These are phyloP conservation scores for Eulemur coronatus DNA, from an alignment of 2,797 vertebrate genomes.

Conservation along the genomic window DNA sequence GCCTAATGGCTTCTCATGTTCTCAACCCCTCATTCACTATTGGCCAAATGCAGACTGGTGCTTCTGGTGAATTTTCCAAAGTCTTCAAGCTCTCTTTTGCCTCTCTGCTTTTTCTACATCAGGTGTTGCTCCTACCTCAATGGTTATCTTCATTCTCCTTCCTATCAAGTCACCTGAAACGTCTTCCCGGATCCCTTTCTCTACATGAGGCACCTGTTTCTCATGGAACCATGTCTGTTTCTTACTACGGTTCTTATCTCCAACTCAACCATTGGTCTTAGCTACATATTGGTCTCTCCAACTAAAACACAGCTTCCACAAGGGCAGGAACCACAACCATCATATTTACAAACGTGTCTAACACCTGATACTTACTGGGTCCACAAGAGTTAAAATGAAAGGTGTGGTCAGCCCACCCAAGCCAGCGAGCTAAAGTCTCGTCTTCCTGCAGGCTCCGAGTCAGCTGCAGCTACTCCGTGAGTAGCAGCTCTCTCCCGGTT, in stretches of 20 bases:
- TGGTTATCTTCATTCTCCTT: background rate
- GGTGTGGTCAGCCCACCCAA: fast-evolving
- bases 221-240: background rate
- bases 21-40: background rate
- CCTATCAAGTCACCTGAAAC: background rate
- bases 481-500: conserved; percentile 62
- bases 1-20: fast-evolving
- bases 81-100: background rate
- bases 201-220: fast-evolving
- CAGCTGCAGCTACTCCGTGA: conserved; percentile 73
- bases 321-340: background rate
- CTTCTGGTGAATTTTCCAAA: background rate
- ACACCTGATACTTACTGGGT: background rate
- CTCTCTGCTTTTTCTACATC: background rate
- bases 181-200: too few species aligned
- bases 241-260: background rate
- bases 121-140: background rate
- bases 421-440: background rate
- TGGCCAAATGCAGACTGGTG: too few species aligned
- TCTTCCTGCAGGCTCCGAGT: conserved; percentile 73
- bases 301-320: background rate
- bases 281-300: too few species aligned
- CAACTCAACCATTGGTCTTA: too few species aligned
- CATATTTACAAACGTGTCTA: background rate
- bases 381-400: background rate